Conservation (phyloP, 2,113 vertebrate genomes). For the Antigone vipio region DNA sequence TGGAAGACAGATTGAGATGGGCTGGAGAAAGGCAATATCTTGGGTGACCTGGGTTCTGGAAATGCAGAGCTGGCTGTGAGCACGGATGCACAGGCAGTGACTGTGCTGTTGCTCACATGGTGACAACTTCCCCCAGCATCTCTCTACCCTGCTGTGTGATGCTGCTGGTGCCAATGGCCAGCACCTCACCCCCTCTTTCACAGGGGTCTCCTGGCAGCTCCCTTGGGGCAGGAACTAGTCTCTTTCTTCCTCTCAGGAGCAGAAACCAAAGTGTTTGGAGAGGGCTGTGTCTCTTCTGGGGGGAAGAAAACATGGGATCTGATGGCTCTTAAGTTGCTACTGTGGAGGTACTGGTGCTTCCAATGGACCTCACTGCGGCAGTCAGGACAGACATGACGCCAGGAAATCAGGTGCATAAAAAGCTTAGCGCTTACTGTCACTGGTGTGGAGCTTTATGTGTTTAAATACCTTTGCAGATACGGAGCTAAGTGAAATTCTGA, state of each 20-base stretch:
- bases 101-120: neutral
- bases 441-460: neutral
- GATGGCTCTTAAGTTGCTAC: neutral
- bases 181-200: rapidly evolving
- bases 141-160: neutral
- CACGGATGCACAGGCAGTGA: rapidly evolving
- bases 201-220: neutral
- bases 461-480: neutral
- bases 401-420: neutral
- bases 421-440: neutral
- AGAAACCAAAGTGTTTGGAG: neutral
- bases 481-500: neutral
- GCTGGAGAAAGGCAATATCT: neutral
- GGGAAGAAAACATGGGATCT: neutral
- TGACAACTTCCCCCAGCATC: no score
- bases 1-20: neutral
- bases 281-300: neutral
- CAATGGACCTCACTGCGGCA: neutral
- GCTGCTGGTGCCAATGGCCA: neutral
- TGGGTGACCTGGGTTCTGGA: neutral
- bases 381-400: neutral
- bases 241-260: neutral
- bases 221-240: neutral
- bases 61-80: neutral
- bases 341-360: neutral